Base-by-base conservation (phyloP, 64 coral and sea anemone genomes). In the Montipora efflorescens region DNA sequence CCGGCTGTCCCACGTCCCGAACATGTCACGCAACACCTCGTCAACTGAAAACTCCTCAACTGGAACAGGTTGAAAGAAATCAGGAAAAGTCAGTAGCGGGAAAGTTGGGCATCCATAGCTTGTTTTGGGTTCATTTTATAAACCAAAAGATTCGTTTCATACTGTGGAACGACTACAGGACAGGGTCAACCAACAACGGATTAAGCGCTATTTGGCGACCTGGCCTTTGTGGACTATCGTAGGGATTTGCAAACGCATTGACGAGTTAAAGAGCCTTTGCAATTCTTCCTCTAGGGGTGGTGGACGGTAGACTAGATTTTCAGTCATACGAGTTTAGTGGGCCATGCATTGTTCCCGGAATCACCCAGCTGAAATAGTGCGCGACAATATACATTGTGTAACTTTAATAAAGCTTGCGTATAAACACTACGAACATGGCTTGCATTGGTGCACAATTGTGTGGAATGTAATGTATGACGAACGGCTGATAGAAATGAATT, bases 131-230 rank as follows among this genome's bases (percentile, higher is more conserved):
- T 98, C 84, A 92, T 86, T 23, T 88, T 47, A 5, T 66, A 86
- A 14, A 95, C 96, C 22, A 98, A 77, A 21, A 98, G 78, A 79
- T 75, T 91, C 0, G 92, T 92, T 15, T 92, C 68, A 5, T 87
- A 80, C 74, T 98, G 96, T 4, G 90, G 78, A 73, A 87, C 88
- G 4, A 92, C 89, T 4, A 89, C 66, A 3, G 83, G 55, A 48
- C 90, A 90, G 0, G 96, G 95, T 5, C 84, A 53, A 4, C 96
- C 96, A 15, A 98, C 93, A 51, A 98, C 96, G 19, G 96, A 36
- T 36, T 92, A 9, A 95, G 47, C 16, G 96, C 90, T 66, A 98
- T 81, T n/a, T 92, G 59, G 23, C 15, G 74, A 51, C 8, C 1
- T 36, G 36, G 36, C 36, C 36, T 36, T 18, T 67, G 36, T 8